phyloP scores from a whole-genome alignment of 2,888 invertebrate genomes.

The Tinea trinotella region DNA sequence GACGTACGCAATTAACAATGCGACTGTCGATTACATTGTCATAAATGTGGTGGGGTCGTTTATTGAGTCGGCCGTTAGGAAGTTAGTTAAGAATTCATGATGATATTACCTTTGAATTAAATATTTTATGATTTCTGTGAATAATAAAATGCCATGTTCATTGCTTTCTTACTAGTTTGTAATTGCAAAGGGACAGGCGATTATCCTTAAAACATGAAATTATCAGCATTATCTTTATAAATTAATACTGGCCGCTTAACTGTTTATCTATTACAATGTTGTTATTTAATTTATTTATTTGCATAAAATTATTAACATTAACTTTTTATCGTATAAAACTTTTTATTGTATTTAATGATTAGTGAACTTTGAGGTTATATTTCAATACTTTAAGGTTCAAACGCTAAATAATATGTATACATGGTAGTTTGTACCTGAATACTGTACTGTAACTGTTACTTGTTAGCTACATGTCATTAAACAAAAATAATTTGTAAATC shows the following conservation, averaged over 20 bases:
- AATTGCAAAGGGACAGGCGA: constrained; percentile 12
- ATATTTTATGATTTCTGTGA: constrained; percentile 42
- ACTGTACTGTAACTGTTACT: no score
- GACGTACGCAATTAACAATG: constrained; percentile 64
- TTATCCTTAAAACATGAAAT: constrained; percentile 12
- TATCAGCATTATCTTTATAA: constrained; percentile 2
- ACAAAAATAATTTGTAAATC: background rate
- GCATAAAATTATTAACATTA: background rate
- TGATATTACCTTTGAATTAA: constrained; percentile 43
- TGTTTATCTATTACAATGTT: constrained; percentile 5
- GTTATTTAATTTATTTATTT: constrained; percentile 3
- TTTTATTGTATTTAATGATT: no score
- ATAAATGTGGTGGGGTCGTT: constrained; percentile 46
- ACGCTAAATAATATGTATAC: no score
- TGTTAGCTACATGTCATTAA: no score
- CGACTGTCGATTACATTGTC: constrained; percentile 62
- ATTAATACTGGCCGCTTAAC: background rate
- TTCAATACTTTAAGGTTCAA: no score
- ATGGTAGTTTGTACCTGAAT: no score
- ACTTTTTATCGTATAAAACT: background rate
- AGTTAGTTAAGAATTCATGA: constrained; percentile 44
- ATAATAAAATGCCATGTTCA: constrained; percentile 34
- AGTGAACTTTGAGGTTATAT: no score
- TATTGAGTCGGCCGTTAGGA: constrained; percentile 45
- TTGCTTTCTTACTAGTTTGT: constrained; percentile 16